Evolutionary conservation across 1,140 invertebrate genomes (phyloP).

Genomic region (Diorhabda carinulata): DNA sequence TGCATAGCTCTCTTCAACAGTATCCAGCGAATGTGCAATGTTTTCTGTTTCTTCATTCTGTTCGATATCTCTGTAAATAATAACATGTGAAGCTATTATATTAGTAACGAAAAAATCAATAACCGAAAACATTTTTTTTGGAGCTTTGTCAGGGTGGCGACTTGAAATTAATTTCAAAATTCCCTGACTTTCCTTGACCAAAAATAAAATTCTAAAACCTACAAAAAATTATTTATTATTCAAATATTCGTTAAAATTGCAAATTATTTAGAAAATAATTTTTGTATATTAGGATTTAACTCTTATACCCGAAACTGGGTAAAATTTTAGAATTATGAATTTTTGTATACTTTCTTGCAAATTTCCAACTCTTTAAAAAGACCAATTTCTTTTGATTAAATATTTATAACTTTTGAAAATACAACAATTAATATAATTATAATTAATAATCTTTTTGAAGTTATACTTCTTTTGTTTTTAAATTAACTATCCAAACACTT

Average conservation of each 20-base stretch:
- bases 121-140: no score
- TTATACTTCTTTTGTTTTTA: slow-evolving; percentile 7
- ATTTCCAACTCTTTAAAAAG: slow-evolving; percentile 7
- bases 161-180: slow-evolving; percentile 8
- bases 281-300: slow-evolving; percentile 7
- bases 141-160: neutral
- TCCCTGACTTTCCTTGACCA: slow-evolving; percentile 4
- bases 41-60: neutral
- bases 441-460: slow-evolving; percentile 6
- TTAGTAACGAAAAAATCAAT: no score
- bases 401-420: slow-evolving; percentile 6
- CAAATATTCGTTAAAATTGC: slow-evolving; percentile 10
- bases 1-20: slow-evolving; percentile 5
- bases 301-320: slow-evolving; percentile 6
- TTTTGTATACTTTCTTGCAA: slow-evolving; percentile 4
- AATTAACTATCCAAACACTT: slow-evolving; percentile 5
- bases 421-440: slow-evolving; percentile 7
- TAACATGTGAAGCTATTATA: slow-evolving; percentile 13
- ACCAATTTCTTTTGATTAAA: slow-evolving; percentile 7
- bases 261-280: slow-evolving; percentile 6
- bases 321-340: slow-evolving; percentile 6
- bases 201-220: slow-evolving; percentile 7
- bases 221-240: slow-evolving; percentile 11
- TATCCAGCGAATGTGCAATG: neutral
- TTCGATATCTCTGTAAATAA: slow-evolving; percentile 11